Evolutionary conservation across 2,113 vertebrate species (phyloP).

Genomic region (Mus pahari): DNA sequence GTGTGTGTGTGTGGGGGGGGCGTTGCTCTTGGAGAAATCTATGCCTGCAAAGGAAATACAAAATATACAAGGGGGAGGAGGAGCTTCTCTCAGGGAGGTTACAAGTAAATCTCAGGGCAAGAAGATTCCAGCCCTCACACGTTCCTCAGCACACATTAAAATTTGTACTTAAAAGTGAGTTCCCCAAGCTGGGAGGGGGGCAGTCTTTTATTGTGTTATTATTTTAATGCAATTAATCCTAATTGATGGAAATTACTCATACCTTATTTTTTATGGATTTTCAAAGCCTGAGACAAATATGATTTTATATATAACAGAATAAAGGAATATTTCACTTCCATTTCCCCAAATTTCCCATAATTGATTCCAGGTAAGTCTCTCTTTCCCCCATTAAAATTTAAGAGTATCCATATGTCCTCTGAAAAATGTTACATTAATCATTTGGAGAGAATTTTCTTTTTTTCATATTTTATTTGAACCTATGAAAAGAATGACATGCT

Average conservation of each 20-base stretch:
- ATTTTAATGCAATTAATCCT: conserved; percentile 16
- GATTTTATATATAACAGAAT: not conserved
- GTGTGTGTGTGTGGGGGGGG: not conserved
- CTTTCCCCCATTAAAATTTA: conserved; percentile 10
- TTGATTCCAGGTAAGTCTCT: conserved; percentile 74
- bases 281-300: conserved; percentile 36
- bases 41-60: not conserved
- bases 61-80: not conserved
- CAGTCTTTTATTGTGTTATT: not conserved
- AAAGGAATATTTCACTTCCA: conserved; percentile 55
- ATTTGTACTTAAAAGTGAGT: conserved; percentile 19
- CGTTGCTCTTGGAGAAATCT: not conserved
- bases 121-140: accelerated
- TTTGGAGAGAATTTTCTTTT: conserved; percentile 52
- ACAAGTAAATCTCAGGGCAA: not conserved
- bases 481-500: conserved; percentile 67
- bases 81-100: not conserved
- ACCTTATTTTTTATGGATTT: not conserved
- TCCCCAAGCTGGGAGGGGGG: not conserved
- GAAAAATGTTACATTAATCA: conserved; percentile 60
- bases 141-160: conserved; percentile 6
- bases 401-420: conserved; percentile 57
- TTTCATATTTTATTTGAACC: conserved; percentile 73
- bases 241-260: conserved; percentile 24
- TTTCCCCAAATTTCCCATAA: conserved; percentile 68